Evolutionary conservation across 2,797 vertebrate genomes (phyloP).

Genomic region (Myotis pilosus): DNA sequence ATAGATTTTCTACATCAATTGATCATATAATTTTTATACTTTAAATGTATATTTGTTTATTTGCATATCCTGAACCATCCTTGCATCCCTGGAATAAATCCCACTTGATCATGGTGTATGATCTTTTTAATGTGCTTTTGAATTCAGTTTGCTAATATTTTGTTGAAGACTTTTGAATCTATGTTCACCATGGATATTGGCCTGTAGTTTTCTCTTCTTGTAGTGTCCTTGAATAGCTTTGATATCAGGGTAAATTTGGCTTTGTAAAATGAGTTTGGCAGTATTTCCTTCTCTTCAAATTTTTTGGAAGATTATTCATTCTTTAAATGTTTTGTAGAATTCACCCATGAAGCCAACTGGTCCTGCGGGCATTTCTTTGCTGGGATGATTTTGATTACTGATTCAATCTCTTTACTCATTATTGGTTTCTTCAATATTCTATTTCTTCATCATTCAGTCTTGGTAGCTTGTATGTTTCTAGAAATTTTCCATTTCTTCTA

Average conservation of each 20-base stretch:
- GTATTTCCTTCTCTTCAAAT: not conserved
- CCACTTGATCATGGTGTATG: not conserved
- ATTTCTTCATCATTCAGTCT: not conserved
- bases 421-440: not conserved
- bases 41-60: not conserved
- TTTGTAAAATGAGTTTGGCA: not conserved
- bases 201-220: not conserved
- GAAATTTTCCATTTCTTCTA: not conserved
- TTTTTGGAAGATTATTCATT: not conserved
- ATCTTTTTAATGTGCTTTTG: not conserved
- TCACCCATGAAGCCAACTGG: not conserved
- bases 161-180: not conserved
- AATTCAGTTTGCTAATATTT: not conserved
- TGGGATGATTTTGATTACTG: not conserved
- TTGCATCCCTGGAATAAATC: not conserved
- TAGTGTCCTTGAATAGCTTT: not conserved
- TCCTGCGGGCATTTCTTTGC: not conserved
- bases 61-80: not conserved
- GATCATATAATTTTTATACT: not conserved
- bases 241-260: not conserved
- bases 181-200: not conserved
- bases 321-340: not conserved
- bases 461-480: not conserved
- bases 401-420: not conserved
- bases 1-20: not conserved